Percentiles rank a stretch among this genome's conserved stretches.
These are phyloP conservation scores for Philonicus albiceps DNA, from an alignment of 2,888 invertebrate genomes.

Conservation along the genomic window DNA sequence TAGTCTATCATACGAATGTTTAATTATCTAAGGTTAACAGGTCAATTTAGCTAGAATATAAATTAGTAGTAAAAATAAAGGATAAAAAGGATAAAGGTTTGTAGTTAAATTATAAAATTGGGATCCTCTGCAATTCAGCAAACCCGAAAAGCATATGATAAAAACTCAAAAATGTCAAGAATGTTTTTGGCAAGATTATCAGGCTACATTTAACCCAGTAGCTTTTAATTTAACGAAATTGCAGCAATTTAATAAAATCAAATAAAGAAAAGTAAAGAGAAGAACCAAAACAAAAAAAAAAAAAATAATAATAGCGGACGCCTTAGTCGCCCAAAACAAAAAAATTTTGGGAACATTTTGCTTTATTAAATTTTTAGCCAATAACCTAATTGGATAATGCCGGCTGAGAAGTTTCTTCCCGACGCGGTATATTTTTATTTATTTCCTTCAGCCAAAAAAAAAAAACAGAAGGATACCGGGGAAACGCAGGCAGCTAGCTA, in stretches of 20 bases:
- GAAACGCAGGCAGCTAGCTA: not conserved
- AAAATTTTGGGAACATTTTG: not conserved
- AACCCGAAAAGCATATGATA: too few relatives aligned
- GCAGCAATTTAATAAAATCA: not conserved
- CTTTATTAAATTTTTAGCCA: constrained; percentile 10
- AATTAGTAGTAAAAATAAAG: too few relatives aligned
- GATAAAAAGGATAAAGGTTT: too few relatives aligned
- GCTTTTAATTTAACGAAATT: not conserved
- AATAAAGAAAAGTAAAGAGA: not conserved
- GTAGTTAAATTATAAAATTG: too few relatives aligned
- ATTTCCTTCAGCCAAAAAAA: not conserved
- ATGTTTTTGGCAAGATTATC: not conserved
- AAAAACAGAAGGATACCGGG: not conserved
- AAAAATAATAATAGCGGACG: not conserved
- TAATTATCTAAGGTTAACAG: too few relatives aligned
- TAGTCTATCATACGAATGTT: too few relatives aligned
- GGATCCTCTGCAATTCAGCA: too few relatives aligned
- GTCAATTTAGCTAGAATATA: too few relatives aligned
- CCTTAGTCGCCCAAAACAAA: too few relatives aligned
- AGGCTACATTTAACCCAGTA: not conserved
- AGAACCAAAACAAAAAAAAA: not conserved
- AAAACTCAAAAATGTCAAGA: too few relatives aligned
- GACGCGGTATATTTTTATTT: not conserved
- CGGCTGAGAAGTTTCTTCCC: not conserved
- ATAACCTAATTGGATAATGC: constrained; percentile 3